Percentiles rank a stretch among this genome's conserved stretches.
These are phyloP conservation scores for Phataginus tricuspis DNA, from an alignment of 2,797 vertebrate species.

Conservation along the genomic window DNA sequence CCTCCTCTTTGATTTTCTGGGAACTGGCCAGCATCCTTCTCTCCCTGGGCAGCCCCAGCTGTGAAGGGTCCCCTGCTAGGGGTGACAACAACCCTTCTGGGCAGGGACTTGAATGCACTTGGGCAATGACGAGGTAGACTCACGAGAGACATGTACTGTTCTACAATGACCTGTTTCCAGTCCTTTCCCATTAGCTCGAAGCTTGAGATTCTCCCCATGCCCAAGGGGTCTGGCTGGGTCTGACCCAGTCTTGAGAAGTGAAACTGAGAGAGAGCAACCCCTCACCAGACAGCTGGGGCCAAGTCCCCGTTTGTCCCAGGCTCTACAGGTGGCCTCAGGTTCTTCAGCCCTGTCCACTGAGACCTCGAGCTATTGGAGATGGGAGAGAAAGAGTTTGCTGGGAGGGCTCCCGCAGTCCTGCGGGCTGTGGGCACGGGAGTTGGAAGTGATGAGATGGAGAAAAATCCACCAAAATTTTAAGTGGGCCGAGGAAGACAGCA, in stretches of 20 bases:
- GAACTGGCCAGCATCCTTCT: background rate
- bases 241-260: background rate
- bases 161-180: background rate
- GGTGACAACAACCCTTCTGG: background rate
- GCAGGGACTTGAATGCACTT: background rate
- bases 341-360: background rate
- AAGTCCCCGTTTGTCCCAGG: background rate
- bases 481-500: background rate
- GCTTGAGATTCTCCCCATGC: background rate
- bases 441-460: background rate
- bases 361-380: background rate
- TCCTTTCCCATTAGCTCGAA: background rate
- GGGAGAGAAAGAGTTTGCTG: background rate
- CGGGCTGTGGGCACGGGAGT: background rate
- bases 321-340: background rate
- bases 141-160: background rate
- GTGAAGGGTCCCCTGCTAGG: background rate
- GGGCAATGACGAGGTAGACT: background rate
- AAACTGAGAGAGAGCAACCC: background rate
- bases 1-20: background rate
- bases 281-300: background rate
- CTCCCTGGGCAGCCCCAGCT: rapidly evolving
- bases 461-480: background rate
- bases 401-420: background rate
- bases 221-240: background rate